Evolutionary conservation across 2,797 vertebrate species (phyloP), one percentile per base, ranked within the genome.

Genomic region (Rallus crepitans): DNA sequence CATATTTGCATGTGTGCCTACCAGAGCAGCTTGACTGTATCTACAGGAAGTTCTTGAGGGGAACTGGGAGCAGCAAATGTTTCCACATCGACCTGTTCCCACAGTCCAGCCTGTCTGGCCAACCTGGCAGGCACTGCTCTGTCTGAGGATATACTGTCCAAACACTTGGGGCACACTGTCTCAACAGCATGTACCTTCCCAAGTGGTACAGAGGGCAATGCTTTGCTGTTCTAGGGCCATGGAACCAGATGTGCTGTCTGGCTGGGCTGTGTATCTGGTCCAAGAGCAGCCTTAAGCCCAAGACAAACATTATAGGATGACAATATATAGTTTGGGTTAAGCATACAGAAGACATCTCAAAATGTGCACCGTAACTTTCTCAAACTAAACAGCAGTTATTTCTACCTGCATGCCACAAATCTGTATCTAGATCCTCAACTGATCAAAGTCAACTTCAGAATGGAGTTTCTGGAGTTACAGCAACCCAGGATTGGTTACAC

Each of bases 161-260:
- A 47, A 17, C 0, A 0, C 56, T 61, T 20, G 3, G 0, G 1
- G 60, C 30, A 35, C 21, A 1, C 33, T 50, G 64, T n/a, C 11
- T 65, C 35, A 27, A 24, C 5, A 52, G 50, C 9, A 2, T 3
- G 20, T 47, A 30, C 56, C 27, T 63, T 82, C 39, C 27, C 53
- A 28, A 1, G 8, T 31, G 35, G 30, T 60, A 37, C 7, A 52
- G 35, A 42, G n/a, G 28, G 18, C 56, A 52, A 2, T 5, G 0
- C 7, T 79, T 69, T 14, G 37, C 76, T 52, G 2, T 52, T 3
- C 7, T 1, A 1, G 27, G 0, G 0, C 63, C 0, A 0, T 31
- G 60, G 76, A 80, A n/a, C 18, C 52, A 47, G n/a, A 11, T 48
- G 30, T 69, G 57, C 45, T 53, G 0, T 12, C 60, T 72, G 79